Base-by-base conservation (phyloP, 2,113 vertebrate genomes). In the Egretta garzetta region DNA sequence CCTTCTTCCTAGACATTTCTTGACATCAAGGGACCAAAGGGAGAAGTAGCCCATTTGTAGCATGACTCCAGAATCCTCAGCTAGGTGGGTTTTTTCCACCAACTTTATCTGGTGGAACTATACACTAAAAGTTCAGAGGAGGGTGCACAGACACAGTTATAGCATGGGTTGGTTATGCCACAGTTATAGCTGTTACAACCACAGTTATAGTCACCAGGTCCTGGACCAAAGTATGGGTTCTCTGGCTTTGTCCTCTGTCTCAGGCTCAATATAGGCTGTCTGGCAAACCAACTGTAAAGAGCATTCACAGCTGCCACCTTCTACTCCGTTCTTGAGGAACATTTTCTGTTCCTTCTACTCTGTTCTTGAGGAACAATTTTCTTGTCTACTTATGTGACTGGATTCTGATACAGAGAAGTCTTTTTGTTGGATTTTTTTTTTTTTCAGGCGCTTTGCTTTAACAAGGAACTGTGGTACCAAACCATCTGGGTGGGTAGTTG, bases 31-130 rank as follows among this genome's bases (percentile, higher is more conserved):
- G 37, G 45, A 79, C 39, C 32, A 50, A 72, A 72, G 41, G 72
- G 12, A 87, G 16, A 71, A 43, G 8, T 6, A 49, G 49, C 10
- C 14, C 18, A 33, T 82, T 41, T 56, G 50, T n/a, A 91, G 39
- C 14, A 43, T 26, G 28, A 66, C 14, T 82, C 24, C 60, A 79
- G 28, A 39, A 91, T 60, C 24, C 27, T 86, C 39, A 59, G 23
- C 22, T 3, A 8, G 22, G 7, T 82, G 20, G 0, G 0, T 37
- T 37, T 49, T 53, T 66, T 35, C 22, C 23, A 70, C 10, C 16
- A 60, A 19, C 4, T 14, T 79, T 88, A 43, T 43, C 41, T 43
- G 41, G 41, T 43, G 79, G 8, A 81, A 37, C 15, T 81, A 55
- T 9, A 86, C 3, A 37, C 10, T 15, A 33, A 22, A 50, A 56